Percentiles rank a stretch among this genome's conserved stretches.
These are phyloP conservation scores for Hippocampus mohnikei DNA, from an alignment of 2,113 vertebrate species.

Conservation along the genomic window DNA sequence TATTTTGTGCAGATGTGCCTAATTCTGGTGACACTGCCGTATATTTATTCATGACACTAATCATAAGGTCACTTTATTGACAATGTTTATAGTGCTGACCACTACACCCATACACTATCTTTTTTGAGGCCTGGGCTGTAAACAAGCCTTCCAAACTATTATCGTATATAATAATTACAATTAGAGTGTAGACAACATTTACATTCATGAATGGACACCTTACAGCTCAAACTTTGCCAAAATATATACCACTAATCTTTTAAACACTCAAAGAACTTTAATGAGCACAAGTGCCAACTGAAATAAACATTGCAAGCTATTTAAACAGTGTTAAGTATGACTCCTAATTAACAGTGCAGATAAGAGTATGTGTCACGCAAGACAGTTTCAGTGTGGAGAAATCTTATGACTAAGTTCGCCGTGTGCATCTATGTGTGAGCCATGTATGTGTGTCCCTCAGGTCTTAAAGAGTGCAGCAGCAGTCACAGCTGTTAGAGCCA, in stretches of 20 bases:
- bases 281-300: conserved; percentile 8
- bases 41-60: conserved; percentile 14
- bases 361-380: conserved; percentile 44
- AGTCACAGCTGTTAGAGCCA: conserved; percentile 90
- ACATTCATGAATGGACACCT: conserved; percentile 56
- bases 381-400: conserved; percentile 35
- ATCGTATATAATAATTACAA: conserved; percentile 22
- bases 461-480: conserved; percentile 89
- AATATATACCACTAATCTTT: background rate
- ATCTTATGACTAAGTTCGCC: conserved; percentile 26
- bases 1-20: background rate
- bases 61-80: conserved; percentile 28
- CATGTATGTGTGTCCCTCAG: conserved; percentile 52
- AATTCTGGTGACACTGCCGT: no score
- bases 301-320: conserved; percentile 21
- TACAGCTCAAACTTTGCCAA: conserved; percentile 30
- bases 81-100: conserved; percentile 40
- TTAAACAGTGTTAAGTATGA: conserved; percentile 58
- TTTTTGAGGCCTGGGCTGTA: conserved; percentile 28
- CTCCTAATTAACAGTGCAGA: conserved; percentile 53
- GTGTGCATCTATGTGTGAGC: conserved; percentile 13
- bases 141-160: conserved; percentile 31
- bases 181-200: conserved; percentile 34
- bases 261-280: conserved; percentile 42
- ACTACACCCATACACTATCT: conserved; percentile 35